Evolutionary conservation across 2,888 invertebrate species (phyloP), one percentile per base, ranked within the genome.

Genomic region (Subacronicta megacephala): DNA sequence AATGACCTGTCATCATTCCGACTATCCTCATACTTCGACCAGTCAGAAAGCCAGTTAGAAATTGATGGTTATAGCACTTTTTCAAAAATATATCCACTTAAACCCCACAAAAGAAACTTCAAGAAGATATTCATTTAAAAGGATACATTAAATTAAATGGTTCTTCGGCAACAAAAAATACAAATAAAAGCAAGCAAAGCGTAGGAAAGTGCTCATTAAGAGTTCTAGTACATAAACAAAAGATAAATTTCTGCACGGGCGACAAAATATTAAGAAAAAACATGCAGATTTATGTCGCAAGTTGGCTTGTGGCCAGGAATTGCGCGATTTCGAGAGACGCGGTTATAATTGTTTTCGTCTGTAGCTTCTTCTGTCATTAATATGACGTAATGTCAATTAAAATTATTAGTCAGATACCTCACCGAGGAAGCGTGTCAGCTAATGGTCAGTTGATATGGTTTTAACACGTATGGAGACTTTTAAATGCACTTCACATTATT

Each of bases 151-250:
- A 75, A 72, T 69, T 61, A 58, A 66, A 67, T 60, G 64, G 64
- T 61, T 64, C 54, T 59, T 45, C 45, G 31, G 42, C 57, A 59
- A 59, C 49, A 58, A 72, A 68, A 52, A 64, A 62, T 61, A 66
- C 38, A 61, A 69, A 64, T 37, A 47, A 64, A 75, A 71, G 62
- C 60, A 64, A 61, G 75, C 71, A 77, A 73, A 74, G 67, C 62
- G 70, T 73, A 75, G 77, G 79, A 81, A 73, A 77, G 77, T 78
- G 79, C 83, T 86, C 85, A 84, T 86, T 87, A 87, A 80, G 75
- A 76, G 77, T 72, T 77, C 76, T 77, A 81, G 80, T 81, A 82
- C 75, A 84, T 84, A 85, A 85, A 80, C 78, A 74, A 72, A 69
- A 83, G 77, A 83, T 77, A 82, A 82, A 84, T 83, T 77, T 79